Evolutionary conservation across 2,113 vertebrate species (phyloP).

Genomic region (Zapornia atra): DNA sequence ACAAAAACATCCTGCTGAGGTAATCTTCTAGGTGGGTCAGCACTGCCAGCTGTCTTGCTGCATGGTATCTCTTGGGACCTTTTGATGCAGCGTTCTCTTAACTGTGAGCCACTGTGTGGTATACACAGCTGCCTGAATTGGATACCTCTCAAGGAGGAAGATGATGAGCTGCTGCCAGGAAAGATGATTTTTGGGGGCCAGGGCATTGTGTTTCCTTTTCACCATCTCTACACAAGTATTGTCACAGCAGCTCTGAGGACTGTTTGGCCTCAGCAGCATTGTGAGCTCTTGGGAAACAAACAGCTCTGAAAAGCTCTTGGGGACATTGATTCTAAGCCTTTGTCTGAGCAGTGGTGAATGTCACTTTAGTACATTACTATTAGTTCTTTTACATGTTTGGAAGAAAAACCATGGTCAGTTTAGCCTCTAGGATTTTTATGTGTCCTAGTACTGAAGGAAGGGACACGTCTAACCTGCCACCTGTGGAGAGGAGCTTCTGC

Average conservation of each 20-base stretch:
- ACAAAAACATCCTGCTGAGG: neutral
- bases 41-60: neutral
- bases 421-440: rapidly evolving
- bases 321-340: neutral
- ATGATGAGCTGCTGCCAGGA: neutral
- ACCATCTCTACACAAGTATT: neutral
- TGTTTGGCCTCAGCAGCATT: neutral
- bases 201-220: neutral
- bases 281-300: neutral
- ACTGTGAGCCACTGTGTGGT: neutral
- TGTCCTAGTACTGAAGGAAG: neutral
- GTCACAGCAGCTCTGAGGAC: neutral
- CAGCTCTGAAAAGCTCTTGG: neutral
- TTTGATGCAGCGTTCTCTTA: neutral
- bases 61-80: neutral
- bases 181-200: neutral
- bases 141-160: neutral
- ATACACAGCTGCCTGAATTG: neutral
- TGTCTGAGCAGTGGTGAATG: neutral
- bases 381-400: neutral
- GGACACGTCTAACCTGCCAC: neutral
- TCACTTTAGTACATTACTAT: neutral
- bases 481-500: neutral
- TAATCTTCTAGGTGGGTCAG: neutral
- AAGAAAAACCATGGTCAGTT: neutral